Conservation (phyloP, 2,797 vertebrate species). For the Myoxocephalus aenaeus region DNA sequence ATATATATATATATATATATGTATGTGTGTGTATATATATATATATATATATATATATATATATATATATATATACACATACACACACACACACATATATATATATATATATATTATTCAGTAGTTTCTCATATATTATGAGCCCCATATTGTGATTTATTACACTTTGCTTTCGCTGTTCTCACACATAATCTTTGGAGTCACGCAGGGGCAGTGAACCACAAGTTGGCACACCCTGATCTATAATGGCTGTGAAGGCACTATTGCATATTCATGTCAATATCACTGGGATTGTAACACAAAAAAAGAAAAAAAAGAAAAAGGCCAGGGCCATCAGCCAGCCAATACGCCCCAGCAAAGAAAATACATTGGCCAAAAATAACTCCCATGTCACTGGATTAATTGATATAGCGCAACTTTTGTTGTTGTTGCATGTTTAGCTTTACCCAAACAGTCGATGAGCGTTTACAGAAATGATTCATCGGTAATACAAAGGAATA, state of each 20-base stretch:
- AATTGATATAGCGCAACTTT: neutral
- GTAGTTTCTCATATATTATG: neutral
- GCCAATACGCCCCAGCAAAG: constrained; percentile 42
- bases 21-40: too few relatives aligned
- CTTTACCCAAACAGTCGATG: constrained; percentile 16
- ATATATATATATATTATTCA: too few relatives aligned
- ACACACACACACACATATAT: too few relatives aligned
- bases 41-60: too few relatives aligned
- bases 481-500: constrained; percentile 4
- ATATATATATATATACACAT: too few relatives aligned
- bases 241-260: constrained; percentile 62
- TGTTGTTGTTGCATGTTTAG: constrained; percentile 2
- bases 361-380: constrained; percentile 12
- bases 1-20: too few relatives aligned
- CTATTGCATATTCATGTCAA: constrained; percentile 51
- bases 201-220: constrained; percentile 29
- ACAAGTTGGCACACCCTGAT: constrained; percentile 43
- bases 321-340: constrained; percentile 47
- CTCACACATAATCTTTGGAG: constrained; percentile 27
- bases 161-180: constrained; percentile 4
- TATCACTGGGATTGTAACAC: constrained; percentile 29
- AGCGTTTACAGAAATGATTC: constrained; percentile 6
- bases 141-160: neutral
- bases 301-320: constrained; percentile 13
- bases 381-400: constrained; percentile 1